These are phyloP conservation scores for Oryzias sinensis DNA, from an alignment of 2,797 vertebrate genomes.

Conservation along the genomic window DNA sequence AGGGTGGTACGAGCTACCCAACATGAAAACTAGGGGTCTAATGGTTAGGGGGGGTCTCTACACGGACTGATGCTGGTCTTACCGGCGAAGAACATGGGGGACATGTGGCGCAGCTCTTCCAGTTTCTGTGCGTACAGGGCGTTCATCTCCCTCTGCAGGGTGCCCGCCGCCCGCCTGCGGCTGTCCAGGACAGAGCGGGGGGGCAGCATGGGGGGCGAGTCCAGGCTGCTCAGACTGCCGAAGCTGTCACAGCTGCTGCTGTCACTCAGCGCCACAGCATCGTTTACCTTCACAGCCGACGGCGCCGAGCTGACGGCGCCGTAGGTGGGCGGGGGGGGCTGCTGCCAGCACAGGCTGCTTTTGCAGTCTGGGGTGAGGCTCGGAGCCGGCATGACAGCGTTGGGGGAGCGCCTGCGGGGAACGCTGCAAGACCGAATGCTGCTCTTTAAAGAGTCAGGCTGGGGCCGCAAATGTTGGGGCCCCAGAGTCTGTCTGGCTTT, in stretches of 20 bases:
- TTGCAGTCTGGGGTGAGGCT: slow-evolving; percentile 59
- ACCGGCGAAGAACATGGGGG: slow-evolving; percentile 93
- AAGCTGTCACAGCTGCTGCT: slow-evolving; percentile 85
- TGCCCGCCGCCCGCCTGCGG: slow-evolving; percentile 84
- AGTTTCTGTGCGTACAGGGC: slow-evolving; percentile 93
- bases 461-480: slow-evolving; percentile 38
- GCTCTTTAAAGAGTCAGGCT: slow-evolving; percentile 45
- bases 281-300: neutral
- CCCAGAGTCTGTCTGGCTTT: slow-evolving; percentile 65
- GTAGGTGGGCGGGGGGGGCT: slow-evolving; percentile 67
- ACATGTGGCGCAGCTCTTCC: slow-evolving; percentile 94
- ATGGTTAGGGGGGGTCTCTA: too few species aligned
- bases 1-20: too few species aligned
- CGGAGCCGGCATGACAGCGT: slow-evolving; percentile 51
- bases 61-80: slow-evolving; percentile 70
- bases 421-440: slow-evolving; percentile 69
- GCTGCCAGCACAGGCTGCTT: slow-evolving; percentile 69
- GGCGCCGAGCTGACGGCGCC: slow-evolving; percentile 66
- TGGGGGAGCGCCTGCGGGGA: slow-evolving; percentile 53
- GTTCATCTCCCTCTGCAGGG: slow-evolving; percentile 96
- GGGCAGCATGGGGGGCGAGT: slow-evolving; percentile 66
- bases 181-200: slow-evolving; percentile 75
- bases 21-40: too few species aligned
- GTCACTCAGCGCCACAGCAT: slow-evolving; percentile 79
- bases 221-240: slow-evolving; percentile 82